Base-by-base conservation (phyloP, 1,140 invertebrate species). In the Drosophila ambigua region DNA sequence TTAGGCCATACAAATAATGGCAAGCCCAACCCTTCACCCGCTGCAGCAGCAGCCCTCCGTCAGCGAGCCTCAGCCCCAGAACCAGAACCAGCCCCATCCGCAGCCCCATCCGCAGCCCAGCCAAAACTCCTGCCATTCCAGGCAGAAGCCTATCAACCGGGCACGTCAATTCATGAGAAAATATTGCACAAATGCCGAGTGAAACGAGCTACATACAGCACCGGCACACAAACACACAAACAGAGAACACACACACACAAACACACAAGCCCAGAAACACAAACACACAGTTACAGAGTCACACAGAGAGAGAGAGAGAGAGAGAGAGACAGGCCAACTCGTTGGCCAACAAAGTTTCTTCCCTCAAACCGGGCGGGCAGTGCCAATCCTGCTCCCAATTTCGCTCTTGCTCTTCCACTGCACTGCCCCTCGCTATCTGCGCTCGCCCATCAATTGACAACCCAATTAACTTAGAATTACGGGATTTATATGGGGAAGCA, bases 81-180 rank as follows among this genome's bases (percentile, higher is more conserved):
- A 8, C 28, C 4, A 20, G 3, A 23, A 20, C 5, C 44, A 7
- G 15, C n/a, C 41, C 28, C 28, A 31, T 8, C 8, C 28, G 5
- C 39, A 3, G 8, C 24, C 5, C 31, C 13, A 13, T 13, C 5
- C 11, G 16, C 6, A 20, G 4, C 23, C 23, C 20, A 7, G 6
- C 20, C 5, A 43, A 35, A 39, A 39, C 35, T 39, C 11, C 35
- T 39, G 35, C 35, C 35, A 39, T 39, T 39, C 1, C 35, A 39
- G 35, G 35, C 51, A 52, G 54, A 44, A 44, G 51, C 48, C 54
- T 72, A 74, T 73, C 68, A 49, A 77, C 74, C 35, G 59, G 48
- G 31, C 53, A 64, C 45, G 72, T 72, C 63, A 68, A 85, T 80
- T 80, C 79, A 69, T 80, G 77, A 62, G 52, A 53, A 79, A 64